phyloP scores from a whole-genome alignment of 2,888 invertebrate genomes.

The Dioctria rufipes region DNA sequence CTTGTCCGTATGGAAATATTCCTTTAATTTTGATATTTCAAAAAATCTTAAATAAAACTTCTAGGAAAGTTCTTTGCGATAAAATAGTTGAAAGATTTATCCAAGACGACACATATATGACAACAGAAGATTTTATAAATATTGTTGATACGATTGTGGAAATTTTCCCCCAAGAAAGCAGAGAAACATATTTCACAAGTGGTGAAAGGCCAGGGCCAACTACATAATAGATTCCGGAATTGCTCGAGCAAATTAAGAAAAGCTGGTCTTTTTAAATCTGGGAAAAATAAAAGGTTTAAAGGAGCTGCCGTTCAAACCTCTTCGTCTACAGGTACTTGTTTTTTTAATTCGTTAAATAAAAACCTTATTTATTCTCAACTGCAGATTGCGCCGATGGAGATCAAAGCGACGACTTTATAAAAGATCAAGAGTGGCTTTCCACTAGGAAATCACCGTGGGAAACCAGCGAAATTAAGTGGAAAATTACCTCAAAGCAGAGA shows the following conservation, averaged over 20 bases:
- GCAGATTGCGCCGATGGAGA: background rate
- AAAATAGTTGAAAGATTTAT: too few relatives aligned
- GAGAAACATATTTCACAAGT: background rate
- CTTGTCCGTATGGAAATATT: too few relatives aligned
- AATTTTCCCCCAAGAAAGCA: too few relatives aligned
- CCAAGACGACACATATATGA: too few relatives aligned
- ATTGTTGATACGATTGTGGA: too few relatives aligned
- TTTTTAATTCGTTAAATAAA: background rate
- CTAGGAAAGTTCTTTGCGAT: too few relatives aligned
- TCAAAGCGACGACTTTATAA: background rate
- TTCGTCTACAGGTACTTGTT: background rate
- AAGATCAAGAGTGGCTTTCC: background rate
- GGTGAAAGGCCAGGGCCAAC: background rate
- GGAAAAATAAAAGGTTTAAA: background rate
- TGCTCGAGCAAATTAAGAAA: background rate
- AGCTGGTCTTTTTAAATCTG: background rate
- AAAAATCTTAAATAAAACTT: too few relatives aligned
- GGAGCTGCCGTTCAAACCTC: background rate
- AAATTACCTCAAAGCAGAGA: background rate
- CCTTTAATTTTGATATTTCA: too few relatives aligned
- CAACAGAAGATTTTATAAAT: too few relatives aligned
- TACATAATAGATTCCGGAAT: too few relatives aligned
- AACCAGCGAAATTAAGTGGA: background rate
- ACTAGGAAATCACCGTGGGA: background rate
- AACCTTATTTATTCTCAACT: background rate